Evolutionary conservation across 2,888 invertebrate genomes (phyloP), one percentile per base, ranked within the genome.

Genomic region (Poecilus cupreus): DNA sequence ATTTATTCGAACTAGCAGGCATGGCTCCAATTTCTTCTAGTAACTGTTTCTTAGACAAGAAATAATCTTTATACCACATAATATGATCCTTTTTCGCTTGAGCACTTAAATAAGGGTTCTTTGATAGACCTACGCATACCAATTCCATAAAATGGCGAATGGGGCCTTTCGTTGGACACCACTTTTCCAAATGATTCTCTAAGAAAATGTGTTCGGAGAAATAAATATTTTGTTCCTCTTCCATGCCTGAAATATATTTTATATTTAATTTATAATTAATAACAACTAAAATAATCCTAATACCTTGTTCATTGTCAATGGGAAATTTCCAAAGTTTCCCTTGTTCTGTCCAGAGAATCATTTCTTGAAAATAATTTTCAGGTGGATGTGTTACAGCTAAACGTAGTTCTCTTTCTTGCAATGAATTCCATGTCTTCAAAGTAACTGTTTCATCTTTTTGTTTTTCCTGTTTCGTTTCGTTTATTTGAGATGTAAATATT

Each of bases 271-370:
- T 24, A 57, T n/a, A 57, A n/a, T 24, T 13, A 11, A 57, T 3
- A 76, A 64, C 68, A 78, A 68, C 68, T 74, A 18, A 22, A 57
- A 8, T 13, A 32, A 18, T 22, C 8, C 2, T 4, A 13, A 80
- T 89, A 95, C 97, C 98, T 91, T 96, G 96, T 89, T 99, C 99
- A 90, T 99, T 99, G 88, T 99, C 92, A 83, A 99, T 97, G 0
- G 99, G 99, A 88, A 98, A 99, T 84, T 94, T 93, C 99, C 99
- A 99, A 11, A 98, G 89, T 89, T 97, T 98, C 51, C 97, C 97
- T 88, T 97, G 94, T 79, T 97, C 94, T 0, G 99, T 99, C 98
- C 98, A 98, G 75, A 93, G 88, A 64, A 96, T 95, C 94, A 98
- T 94, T 89, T 99, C 97, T 88, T 99, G 95, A 88, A 96, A 98